These are phyloP conservation scores for Syngnathus rostellatus DNA, from an alignment of 2,797 vertebrate species.

Conservation along the genomic window DNA sequence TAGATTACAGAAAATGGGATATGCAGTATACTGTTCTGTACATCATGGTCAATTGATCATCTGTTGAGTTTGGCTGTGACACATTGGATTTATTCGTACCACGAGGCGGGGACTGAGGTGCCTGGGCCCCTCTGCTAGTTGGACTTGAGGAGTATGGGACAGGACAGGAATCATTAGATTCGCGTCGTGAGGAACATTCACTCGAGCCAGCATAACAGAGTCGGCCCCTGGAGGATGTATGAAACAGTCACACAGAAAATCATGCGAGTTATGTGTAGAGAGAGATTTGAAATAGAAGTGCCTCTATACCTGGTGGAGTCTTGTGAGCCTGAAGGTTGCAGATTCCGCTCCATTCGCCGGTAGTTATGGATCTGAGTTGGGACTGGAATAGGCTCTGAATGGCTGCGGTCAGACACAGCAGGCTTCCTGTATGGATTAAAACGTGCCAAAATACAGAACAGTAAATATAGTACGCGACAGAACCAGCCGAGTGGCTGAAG, in stretches of 20 bases:
- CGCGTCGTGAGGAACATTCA: conserved; percentile 61
- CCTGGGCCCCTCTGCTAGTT: conserved; percentile 71
- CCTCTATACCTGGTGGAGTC: conserved; percentile 66
- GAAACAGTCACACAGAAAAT: conserved; percentile 4
- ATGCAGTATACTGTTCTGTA: background rate
- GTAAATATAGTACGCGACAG: background rate
- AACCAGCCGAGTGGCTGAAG: background rate
- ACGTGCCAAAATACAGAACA: background rate
- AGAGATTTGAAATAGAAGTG: background rate
- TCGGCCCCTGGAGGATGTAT: conserved; percentile 62
- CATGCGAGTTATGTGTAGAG: background rate
- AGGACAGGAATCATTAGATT: conserved; percentile 31
- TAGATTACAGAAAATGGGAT: conserved; percentile 39
- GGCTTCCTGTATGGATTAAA: conserved; percentile 57
- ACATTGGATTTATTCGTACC: conserved; percentile 60
- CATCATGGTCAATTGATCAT: background rate
- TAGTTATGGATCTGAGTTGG: conserved; percentile 93
- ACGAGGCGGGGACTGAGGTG: conserved; percentile 73
- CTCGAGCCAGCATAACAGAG: conserved; percentile 63
- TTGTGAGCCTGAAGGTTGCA: conserved; percentile 69
- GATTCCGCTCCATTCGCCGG: conserved; percentile 85
- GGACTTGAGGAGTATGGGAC: conserved; percentile 55
- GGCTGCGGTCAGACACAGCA: conserved; percentile 63
- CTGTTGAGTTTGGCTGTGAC: background rate
- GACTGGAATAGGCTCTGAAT: conserved; percentile 86